A percentile compares a stretch with the other conserved stretches of the same genome.
Evolutionary conservation across 2,888 invertebrate genomes (phyloP).

Genomic region (Diplazon laetatorius): DNA sequence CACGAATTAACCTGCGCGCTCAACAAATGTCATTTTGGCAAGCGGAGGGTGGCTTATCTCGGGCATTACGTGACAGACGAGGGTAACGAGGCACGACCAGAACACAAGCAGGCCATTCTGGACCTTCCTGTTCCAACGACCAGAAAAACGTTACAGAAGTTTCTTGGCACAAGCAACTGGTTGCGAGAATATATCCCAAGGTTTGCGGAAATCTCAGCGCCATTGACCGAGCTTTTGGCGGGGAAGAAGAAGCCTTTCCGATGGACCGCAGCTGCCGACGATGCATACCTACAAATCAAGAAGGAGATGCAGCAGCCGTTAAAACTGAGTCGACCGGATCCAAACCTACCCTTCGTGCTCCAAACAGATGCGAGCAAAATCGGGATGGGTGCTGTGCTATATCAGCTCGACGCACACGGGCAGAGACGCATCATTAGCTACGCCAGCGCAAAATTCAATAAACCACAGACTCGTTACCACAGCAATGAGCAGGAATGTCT

Average conservation of each 20-base stretch:
- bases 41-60: neutral
- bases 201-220: slow-evolving; percentile 10
- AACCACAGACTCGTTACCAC: neutral
- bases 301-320: slow-evolving; percentile 14
- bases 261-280: slow-evolving; percentile 23
- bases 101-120: neutral
- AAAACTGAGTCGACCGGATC: slow-evolving; percentile 31
- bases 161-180: slow-evolving; percentile 58
- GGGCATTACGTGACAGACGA: neutral
- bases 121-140: neutral
- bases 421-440: slow-evolving; percentile 37
- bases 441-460: slow-evolving; percentile 37
- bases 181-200: slow-evolving; percentile 44
- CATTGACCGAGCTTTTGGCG: slow-evolving; percentile 32
- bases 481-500: neutral
- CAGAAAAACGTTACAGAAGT: slow-evolving; percentile 11
- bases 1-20: neutral
- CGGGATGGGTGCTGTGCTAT: slow-evolving; percentile 3
- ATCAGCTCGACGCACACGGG: neutral
- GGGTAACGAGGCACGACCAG: neutral
- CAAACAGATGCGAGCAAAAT: slow-evolving; percentile 44
- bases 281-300: slow-evolving; percentile 12
- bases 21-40: slow-evolving; percentile 14
- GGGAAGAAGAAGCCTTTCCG: slow-evolving; percentile 5
- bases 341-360: neutral